A percentile compares a stretch with the other conserved stretches of the same genome.
These are phyloP conservation scores for Echinarachnius parma DNA, from an alignment of 53 echinoderm and acorn worm species.

Conservation along the genomic window DNA sequence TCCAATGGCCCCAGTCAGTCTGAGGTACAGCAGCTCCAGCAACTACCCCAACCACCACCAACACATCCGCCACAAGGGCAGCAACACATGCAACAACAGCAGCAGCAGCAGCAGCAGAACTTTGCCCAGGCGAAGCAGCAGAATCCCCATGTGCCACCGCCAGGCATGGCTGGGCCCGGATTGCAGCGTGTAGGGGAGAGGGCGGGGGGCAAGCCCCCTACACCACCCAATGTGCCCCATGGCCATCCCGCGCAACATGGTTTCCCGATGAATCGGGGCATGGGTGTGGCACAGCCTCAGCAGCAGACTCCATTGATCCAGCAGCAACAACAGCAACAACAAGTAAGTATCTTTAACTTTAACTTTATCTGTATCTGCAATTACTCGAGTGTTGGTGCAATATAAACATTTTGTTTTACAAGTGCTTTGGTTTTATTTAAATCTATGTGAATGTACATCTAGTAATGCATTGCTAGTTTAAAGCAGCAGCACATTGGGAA, in stretches of 20 bases:
- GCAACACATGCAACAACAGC: conserved; percentile 47
- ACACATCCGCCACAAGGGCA: conserved; percentile 8
- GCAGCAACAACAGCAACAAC: conserved; percentile 57
- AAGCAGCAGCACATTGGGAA: too few relatives aligned
- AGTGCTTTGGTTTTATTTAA: too few relatives aligned
- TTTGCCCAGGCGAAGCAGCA: conserved; percentile 34
- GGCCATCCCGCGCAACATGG: conserved; percentile 42
- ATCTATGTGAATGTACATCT: too few relatives aligned
- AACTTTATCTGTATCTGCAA: too few relatives aligned
- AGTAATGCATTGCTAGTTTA: too few relatives aligned
- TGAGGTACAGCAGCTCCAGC: conserved; percentile 36
- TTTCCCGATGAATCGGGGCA: conserved; percentile 34
- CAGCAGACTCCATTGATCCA: conserved; percentile 31
- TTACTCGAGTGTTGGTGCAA: too few relatives aligned
- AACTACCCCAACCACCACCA: conserved; percentile 25
- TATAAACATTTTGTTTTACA: too few relatives aligned
- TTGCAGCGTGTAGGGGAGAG: conserved; percentile 51
- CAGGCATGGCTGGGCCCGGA: conserved; percentile 34
- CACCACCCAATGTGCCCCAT: conserved; percentile 46
- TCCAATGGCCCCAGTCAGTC: too few relatives aligned
- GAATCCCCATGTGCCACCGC: conserved; percentile 20
- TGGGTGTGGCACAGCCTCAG: conserved; percentile 43
- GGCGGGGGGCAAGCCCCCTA: conserved; percentile 41
- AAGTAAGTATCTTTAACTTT: conserved; percentile 11
- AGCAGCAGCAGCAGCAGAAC: conserved; percentile 58